A percentile compares a stretch with the other conserved stretches of the same genome.
Conservation (phyloP, 2,888 invertebrate species). For the Sturmia bella region DNA sequence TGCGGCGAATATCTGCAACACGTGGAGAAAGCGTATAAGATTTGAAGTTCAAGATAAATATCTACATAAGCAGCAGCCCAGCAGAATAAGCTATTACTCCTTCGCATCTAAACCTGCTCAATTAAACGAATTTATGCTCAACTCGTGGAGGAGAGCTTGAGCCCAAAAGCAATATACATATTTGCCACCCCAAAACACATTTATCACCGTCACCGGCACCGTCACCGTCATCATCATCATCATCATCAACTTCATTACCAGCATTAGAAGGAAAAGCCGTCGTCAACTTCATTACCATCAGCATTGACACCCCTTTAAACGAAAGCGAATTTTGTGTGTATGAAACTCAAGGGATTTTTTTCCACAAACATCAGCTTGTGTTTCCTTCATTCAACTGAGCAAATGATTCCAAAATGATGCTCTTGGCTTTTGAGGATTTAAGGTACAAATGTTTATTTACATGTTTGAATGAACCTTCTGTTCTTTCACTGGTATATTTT, state of each 20-base stretch:
- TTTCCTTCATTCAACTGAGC: conserved; percentile 57
- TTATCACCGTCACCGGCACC: not conserved
- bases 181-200: conserved; percentile 49
- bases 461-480: conserved; percentile 40
- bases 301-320: conserved; percentile 59
- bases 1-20: conserved; percentile 28
- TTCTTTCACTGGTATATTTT: conserved; percentile 2
- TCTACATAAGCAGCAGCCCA: conserved; percentile 33
- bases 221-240: not conserved
- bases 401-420: conserved; percentile 65
- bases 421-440: conserved; percentile 63
- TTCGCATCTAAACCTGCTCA: conserved; percentile 18
- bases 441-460: conserved; percentile 57
- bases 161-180: conserved; percentile 3
- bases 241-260: conserved; percentile 8
- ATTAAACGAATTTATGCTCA: conserved; percentile 25
- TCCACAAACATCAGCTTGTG: conserved; percentile 2
- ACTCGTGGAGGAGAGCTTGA: conserved; percentile 18
- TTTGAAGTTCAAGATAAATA: conserved; percentile 26
- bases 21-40: conserved; percentile 56
- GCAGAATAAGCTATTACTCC: conserved; percentile 22
- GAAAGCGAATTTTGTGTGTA: conserved; percentile 64
- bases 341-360: conserved; percentile 58
- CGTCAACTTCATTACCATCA: conserved; percentile 21
- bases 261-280: conserved; percentile 12